phyloP scores from a whole-genome alignment of 2,888 invertebrate genomes.

The Anthrax anthrax region DNA sequence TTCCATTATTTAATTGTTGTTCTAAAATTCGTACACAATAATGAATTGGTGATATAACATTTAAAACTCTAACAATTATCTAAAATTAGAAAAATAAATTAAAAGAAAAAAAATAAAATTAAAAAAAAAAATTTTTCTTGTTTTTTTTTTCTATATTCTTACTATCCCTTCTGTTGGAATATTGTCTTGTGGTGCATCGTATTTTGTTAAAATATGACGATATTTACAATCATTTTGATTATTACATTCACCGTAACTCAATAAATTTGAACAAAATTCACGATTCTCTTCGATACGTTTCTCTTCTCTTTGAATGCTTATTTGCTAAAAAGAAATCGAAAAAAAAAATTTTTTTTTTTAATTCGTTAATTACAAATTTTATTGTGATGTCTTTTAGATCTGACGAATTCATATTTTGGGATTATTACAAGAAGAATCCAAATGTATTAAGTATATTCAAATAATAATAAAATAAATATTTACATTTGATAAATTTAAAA shows the following conservation, averaged over 20 bases:
- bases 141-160: background rate
- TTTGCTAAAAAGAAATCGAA: constrained; percentile 15
- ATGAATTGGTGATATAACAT: constrained; percentile 44
- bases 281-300: constrained; percentile 13
- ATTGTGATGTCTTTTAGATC: too few species aligned
- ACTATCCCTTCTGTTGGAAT: constrained; percentile 29
- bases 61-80: constrained; percentile 42
- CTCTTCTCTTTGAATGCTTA: constrained; percentile 15
- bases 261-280: constrained; percentile 37
- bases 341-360: background rate
- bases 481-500: constrained; percentile 27
- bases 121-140: background rate
- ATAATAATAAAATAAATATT: constrained; percentile 3
- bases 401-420: too few species aligned
- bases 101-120: constrained; percentile 1
- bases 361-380: too few species aligned
- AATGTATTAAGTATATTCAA: too few species aligned
- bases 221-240: constrained; percentile 40
- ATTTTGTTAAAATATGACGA: constrained; percentile 46
- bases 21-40: constrained; percentile 45
- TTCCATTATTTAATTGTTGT: constrained; percentile 19
- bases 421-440: too few species aligned
- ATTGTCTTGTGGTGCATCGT: constrained; percentile 38
- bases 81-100: constrained; percentile 1
- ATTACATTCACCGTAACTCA: constrained; percentile 51